These are phyloP conservation scores for Drosophila mercatorum DNA, from an alignment of 2,888 invertebrate genomes.

Conservation along the genomic window DNA sequence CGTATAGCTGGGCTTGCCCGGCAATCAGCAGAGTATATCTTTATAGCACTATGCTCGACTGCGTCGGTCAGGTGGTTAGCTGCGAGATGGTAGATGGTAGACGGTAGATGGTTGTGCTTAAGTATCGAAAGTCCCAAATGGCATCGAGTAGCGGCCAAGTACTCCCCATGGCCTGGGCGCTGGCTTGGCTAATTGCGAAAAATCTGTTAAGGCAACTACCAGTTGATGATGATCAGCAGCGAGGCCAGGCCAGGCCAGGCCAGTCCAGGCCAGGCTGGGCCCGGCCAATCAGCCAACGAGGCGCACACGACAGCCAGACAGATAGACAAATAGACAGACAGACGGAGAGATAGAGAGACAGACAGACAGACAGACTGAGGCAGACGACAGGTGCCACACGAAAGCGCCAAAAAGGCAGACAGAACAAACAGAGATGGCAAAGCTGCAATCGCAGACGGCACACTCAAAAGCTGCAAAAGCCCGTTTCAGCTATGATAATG, in stretches of 20 bases:
- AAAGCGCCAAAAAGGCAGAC: slow-evolving; percentile 78
- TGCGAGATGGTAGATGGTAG: neutral
- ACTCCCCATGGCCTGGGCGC: slow-evolving; percentile 56
- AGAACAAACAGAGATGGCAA: slow-evolving; percentile 60
- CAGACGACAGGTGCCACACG: slow-evolving; percentile 76
- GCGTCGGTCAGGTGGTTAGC: slow-evolving; percentile 29
- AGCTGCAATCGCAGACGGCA: slow-evolving; percentile 24
- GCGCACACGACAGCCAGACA: slow-evolving; percentile 13
- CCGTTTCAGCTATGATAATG: slow-evolving; percentile 73
- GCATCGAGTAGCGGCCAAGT: slow-evolving; percentile 29
- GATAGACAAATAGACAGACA: slow-evolving; percentile 10
- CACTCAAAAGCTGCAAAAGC: slow-evolving; percentile 14
- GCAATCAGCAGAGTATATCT: slow-evolving; percentile 62
- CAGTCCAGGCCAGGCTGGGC: slow-evolving; percentile 3
- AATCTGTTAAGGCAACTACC: slow-evolving; percentile 73
- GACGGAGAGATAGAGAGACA: too few relatives aligned
- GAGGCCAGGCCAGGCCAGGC: slow-evolving; percentile 1
- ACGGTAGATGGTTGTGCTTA: slow-evolving; percentile 10
- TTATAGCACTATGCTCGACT: slow-evolving; percentile 66
- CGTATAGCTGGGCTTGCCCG: slow-evolving; percentile 40
- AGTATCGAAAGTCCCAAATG: slow-evolving; percentile 52
- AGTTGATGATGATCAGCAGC: slow-evolving; percentile 53
- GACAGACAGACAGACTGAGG: neutral
- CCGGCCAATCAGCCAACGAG: slow-evolving; percentile 69
- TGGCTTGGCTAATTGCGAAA: slow-evolving; percentile 72